These are phyloP conservation scores for Standfussiana lucernea DNA, from an alignment of 2,888 invertebrate species.

Conservation along the genomic window DNA sequence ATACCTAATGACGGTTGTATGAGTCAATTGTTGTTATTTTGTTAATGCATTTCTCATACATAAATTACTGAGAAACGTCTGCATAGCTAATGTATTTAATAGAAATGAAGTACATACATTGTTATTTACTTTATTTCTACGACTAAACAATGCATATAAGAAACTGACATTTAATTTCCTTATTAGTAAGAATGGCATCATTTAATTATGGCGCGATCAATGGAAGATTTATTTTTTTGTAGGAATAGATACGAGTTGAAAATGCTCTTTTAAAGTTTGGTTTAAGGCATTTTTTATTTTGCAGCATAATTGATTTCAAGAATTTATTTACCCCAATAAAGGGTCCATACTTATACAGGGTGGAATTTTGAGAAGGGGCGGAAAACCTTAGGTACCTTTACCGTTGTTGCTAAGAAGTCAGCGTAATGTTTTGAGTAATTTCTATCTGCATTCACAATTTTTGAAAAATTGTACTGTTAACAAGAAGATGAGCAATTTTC, in stretches of 20 bases:
- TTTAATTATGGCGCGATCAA: background rate
- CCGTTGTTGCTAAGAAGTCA: no score
- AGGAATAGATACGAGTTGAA: background rate
- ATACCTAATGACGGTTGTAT: constrained; percentile 14
- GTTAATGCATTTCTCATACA: constrained; percentile 37
- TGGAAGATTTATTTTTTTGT: background rate
- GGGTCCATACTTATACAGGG: no score
- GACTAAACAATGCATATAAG: constrained; percentile 2
- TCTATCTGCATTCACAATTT: no score
- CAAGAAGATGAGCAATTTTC: no score
- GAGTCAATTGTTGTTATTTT: constrained; percentile 35
- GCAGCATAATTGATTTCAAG: no score
- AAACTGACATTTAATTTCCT: background rate
- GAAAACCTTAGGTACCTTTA: background rate
- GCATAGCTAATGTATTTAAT: background rate
- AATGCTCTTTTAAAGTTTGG: background rate
- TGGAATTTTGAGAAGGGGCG: background rate
- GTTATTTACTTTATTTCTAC: no score
- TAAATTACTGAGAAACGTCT: constrained; percentile 15
- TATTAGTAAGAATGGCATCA: background rate
- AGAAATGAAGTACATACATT: background rate
- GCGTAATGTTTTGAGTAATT: no score
- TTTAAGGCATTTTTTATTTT: no score
- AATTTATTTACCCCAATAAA: no score
- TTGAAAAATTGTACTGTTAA: no score